These are phyloP conservation scores for Aphelinus certus DNA, from an alignment of 1,140 invertebrate species.

Conservation along the genomic window DNA sequence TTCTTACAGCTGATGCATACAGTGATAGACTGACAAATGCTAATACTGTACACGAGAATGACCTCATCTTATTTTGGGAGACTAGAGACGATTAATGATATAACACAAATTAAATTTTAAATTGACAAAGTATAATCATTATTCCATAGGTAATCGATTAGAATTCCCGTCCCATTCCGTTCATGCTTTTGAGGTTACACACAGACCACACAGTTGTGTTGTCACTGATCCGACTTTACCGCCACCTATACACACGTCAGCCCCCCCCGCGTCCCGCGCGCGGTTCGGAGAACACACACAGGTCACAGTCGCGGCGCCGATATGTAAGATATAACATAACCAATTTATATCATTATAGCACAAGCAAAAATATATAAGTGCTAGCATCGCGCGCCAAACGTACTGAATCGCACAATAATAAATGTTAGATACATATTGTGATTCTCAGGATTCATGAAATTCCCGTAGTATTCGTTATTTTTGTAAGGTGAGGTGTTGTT, in stretches of 20 bases:
- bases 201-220: background rate
- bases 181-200: slow-evolving; percentile 33
- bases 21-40: slow-evolving; percentile 37
- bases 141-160: slow-evolving; percentile 32
- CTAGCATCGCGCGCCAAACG: too few relatives aligned
- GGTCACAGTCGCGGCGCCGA: too few relatives aligned
- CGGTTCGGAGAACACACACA: too few relatives aligned
- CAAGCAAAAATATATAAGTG: too few relatives aligned
- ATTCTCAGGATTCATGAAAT: background rate
- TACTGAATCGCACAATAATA: too few relatives aligned
- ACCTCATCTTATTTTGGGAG: too few relatives aligned
- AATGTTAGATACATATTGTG: too few relatives aligned
- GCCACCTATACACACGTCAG: background rate
- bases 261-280: too few relatives aligned
- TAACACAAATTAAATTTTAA: slow-evolving; percentile 5
- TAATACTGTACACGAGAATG: slow-evolving; percentile 17
- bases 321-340: too few relatives aligned
- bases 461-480: background rate
- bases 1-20: slow-evolving; percentile 36
- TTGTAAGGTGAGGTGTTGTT: slow-evolving; percentile 8
- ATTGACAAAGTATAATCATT: slow-evolving; percentile 30
- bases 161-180: slow-evolving; percentile 21
- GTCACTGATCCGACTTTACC: background rate
- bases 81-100: too few relatives aligned
- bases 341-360: too few relatives aligned